These are phyloP conservation scores for Agrochola macilenta DNA, from an alignment of 2,888 invertebrate genomes.

Conservation along the genomic window DNA sequence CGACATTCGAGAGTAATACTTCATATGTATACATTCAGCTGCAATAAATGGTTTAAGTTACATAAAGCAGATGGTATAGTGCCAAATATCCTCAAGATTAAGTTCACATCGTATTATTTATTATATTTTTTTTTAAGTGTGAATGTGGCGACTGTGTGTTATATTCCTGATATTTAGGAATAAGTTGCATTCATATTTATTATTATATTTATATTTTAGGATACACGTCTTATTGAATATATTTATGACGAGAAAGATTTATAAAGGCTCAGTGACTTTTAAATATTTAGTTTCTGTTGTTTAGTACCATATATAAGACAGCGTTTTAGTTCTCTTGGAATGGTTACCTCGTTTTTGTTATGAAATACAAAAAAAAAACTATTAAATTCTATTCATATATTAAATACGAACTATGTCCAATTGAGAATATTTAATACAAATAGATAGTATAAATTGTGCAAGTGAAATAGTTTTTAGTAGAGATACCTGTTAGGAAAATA, in stretches of 20 bases:
- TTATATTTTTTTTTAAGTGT: constrained; percentile 86
- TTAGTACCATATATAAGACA: constrained; percentile 80
- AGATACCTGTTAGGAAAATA: constrained; percentile 54
- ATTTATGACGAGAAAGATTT: constrained; percentile 83
- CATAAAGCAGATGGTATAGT: constrained; percentile 86
- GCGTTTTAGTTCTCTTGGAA: constrained; percentile 85
- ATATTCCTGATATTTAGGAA: constrained; percentile 91
- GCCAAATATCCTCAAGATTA: constrained; percentile 90
- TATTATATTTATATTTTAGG: constrained; percentile 88
- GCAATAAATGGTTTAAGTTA: constrained; percentile 79
- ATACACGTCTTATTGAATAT: constrained; percentile 82
- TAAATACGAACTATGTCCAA: constrained; percentile 35
- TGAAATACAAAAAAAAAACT: constrained; percentile 58
- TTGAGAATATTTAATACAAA: constrained; percentile 25
- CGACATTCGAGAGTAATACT: constrained; percentile 68
- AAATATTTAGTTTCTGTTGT: constrained; percentile 77
- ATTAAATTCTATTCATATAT: constrained; percentile 65
- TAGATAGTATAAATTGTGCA: constrained; percentile 38
- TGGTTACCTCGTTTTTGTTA: constrained; percentile 72
- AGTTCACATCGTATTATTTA: constrained; percentile 87
- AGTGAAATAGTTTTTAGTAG: constrained; percentile 34
- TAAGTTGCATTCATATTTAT: constrained; percentile 90
- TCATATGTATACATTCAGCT: constrained; percentile 74
- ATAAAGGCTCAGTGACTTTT: constrained; percentile 88
- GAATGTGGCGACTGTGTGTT: constrained; percentile 90